Evolutionary conservation across 2,113 vertebrate species (phyloP).

Genomic region (Triplophysa siluroides): DNA sequence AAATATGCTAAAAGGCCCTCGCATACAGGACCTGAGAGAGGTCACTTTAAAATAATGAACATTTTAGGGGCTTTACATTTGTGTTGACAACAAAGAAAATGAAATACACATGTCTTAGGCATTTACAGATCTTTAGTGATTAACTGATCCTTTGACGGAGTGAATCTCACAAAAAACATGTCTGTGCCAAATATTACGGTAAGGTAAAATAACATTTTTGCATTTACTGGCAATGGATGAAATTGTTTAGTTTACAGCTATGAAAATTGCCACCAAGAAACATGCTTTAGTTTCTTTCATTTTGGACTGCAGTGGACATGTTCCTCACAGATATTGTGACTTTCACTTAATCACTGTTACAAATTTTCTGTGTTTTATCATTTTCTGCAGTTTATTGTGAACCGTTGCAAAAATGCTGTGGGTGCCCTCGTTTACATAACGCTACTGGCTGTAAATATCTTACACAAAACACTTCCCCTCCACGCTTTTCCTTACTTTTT

Average conservation of each 20-base stretch:
- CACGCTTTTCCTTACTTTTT: not conserved
- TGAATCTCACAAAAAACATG: not conserved
- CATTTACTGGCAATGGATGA: too few relatives aligned
- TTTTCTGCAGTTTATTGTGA: not conserved
- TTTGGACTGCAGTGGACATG: not conserved
- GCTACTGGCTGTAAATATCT: constrained; percentile 67
- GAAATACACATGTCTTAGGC: not conserved
- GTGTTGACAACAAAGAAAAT: not conserved
- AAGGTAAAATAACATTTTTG: too few relatives aligned
- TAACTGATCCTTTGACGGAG: not conserved
- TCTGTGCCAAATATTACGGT: too few relatives aligned
- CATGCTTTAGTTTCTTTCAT: not conserved
- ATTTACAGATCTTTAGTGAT: not conserved
- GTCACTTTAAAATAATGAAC: not conserved
- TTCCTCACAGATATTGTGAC: not conserved
- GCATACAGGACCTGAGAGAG: not conserved
- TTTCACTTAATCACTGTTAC: not conserved
- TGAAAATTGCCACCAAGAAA: too few relatives aligned
- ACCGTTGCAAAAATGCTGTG: not conserved
- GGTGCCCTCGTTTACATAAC: constrained; percentile 65
- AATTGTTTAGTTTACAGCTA: too few relatives aligned
- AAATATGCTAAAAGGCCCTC: constrained; percentile 52
- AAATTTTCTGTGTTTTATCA: too few relatives aligned
- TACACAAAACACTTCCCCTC: not conserved
- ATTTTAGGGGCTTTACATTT: not conserved